Evolutionary conservation across 1,140 invertebrate genomes (phyloP), one percentile per base, ranked within the genome.

Genomic region (Drosophila mauritiana): DNA sequence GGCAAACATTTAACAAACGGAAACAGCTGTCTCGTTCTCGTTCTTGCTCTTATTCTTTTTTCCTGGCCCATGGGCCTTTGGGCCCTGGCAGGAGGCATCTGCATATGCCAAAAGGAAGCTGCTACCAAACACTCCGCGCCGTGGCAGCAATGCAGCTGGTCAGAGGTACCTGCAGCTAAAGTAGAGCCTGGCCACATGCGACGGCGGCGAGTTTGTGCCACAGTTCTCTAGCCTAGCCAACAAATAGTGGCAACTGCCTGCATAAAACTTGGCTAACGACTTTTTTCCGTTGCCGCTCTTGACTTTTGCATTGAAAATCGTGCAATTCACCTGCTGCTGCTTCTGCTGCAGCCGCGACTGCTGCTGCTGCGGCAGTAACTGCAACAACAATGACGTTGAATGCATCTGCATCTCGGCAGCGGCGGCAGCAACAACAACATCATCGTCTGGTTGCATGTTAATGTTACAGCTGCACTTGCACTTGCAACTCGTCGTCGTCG

Each of bases 291-390:
- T 90, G 85, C 73, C 81, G 85, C 85, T 90, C 85, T 90, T 90
- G 85, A 90, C 85, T 90, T 90, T 90, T 88, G 79, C 86, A 91
- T 88, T 91, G 89, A 84, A 84, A 89, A 91, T 91, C 89, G 80
- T 91, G 88, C 88, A 84, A 91, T 91, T 91, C 84, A 91, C 89
- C 84, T 89, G 80, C 89, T 82, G 86, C 39, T 52, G 46, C 45
- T 61, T 56, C 68, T 53, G 63, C 62, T 25, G 46, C 12, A 37
- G 45, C 73, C 54, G 43, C 59, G 31, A 31, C 31, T 67, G 62
- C 68, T 54, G 64, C 59, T 31, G 37, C 73, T 65, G 64, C 63
- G 15, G 45, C 79, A 75, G 63, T 51, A 59, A 70, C 61, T 62
- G 39, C 68, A 78, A 74, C 73, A 74, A 78, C 78, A 86, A 85